Evolutionary conservation across 1,140 invertebrate genomes (phyloP).

Genomic region (Drosophila pseudoobscura): DNA sequence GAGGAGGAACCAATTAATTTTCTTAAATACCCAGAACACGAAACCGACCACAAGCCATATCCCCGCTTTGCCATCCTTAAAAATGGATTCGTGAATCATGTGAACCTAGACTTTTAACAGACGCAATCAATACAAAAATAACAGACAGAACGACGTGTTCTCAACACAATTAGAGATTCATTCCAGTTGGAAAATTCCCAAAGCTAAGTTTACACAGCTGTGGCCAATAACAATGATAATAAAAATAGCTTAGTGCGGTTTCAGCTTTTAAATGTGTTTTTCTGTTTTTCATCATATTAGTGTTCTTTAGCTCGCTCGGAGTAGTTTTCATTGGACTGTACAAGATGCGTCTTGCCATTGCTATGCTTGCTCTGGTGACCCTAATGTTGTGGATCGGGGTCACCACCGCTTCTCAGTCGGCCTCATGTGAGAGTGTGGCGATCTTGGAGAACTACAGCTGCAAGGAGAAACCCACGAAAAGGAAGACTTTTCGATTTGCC

Average conservation of each 20-base stretch:
- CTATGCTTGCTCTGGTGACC: background rate
- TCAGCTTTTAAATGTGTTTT: conserved; percentile 2
- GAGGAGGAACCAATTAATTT: conserved; percentile 29
- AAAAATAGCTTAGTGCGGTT: conserved; percentile 6
- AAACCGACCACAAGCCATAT: conserved; percentile 12
- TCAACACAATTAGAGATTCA: background rate
- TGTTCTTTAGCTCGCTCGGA: conserved; percentile 6
- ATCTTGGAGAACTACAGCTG: conserved; percentile 24
- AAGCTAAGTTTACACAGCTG: conserved; percentile 23
- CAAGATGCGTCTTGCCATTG: conserved; percentile 30
- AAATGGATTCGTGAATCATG: conserved; percentile 24
- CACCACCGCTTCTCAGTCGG: background rate
- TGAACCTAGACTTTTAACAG: conserved; percentile 26
- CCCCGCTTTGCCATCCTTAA: conserved; percentile 51
- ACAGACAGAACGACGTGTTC: conserved; percentile 11
- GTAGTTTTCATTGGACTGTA: conserved; percentile 19
- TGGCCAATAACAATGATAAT: conserved; percentile 14
- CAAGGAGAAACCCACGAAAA: background rate
- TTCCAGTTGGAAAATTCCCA: conserved; percentile 12
- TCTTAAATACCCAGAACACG: conserved; percentile 26
- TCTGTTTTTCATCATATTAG: conserved; percentile 5
- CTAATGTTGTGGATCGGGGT: background rate
- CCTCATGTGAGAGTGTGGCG: conserved; percentile 25
- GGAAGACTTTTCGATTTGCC: conserved; percentile 45
- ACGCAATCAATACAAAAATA: conserved; percentile 2